Evolutionary conservation across 2,888 invertebrate species (phyloP), one percentile per base, ranked within the genome.

Genomic region (Lamellibrachia satsuma): DNA sequence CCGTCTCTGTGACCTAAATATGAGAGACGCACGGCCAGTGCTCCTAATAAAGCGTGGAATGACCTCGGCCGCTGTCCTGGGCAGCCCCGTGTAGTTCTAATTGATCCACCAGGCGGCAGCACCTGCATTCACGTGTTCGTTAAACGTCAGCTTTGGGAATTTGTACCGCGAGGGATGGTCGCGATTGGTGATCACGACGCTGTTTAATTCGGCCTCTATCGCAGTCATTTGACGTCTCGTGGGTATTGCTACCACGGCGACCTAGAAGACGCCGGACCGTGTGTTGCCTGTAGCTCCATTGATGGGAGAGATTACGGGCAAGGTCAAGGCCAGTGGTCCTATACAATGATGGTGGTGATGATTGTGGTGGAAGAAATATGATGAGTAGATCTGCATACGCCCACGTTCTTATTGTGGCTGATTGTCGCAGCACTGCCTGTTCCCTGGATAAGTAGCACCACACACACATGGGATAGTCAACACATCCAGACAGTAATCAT

Each of bases 31-130:
- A 75, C 75, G 75, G 75, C 75, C 75, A 75, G 15, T 75, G 75
- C 75, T 75, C 75, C 22, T 15, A n/a, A 22, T 75, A 75, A 75
- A 75, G 75, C 75, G 22, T 11, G 75, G 75, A 75, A 75, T 75
- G 75, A 75, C 75, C 75, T 75, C 75, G 75, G 75, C 75, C 75
- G 75, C 75, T 75, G 75, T 75, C 75, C 75, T 75, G 75, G 75
- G 75, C 75, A 75, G 75, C 75, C 75, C 75, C 11, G 75, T 75
- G 22, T 60, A 15, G 75, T 75, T 75, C 75, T 75, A 75, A 4
- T 75, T 75, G 75, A 15, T 75, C 75, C 75, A 75, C 75, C 75
- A 6, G 75, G 75, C 22, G 75, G 75, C 75, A 75, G 75, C 75
- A 75, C 75, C 75, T n/a, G 22, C 75, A 3, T 75, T 75, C 75